Evolutionary conservation across 2,113 vertebrate species (phyloP), one percentile per base, ranked within the genome.

Genomic region (Leptobrachium ailaonicum): DNA sequence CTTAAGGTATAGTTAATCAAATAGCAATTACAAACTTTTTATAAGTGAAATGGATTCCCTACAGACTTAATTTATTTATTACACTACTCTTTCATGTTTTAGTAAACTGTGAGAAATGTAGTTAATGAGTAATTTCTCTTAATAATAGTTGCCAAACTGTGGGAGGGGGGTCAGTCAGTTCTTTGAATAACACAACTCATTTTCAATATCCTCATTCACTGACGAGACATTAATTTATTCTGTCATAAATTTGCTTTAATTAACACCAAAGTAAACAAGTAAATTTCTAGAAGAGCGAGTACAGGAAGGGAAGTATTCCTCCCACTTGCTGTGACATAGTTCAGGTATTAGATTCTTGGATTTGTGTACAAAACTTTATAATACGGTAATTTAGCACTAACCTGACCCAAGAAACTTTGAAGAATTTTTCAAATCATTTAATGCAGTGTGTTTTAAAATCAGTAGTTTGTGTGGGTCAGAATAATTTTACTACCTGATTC

Each of bases 201-300:
- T 79, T 79, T 64, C 77, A 79, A 64, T 71, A 41, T 69, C 54
- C 58, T 71, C 32, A 32, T 71, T 79, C 45, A 41, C 45, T 50
- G 68, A 64, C 53, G 50, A 10, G 58, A n/a, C 58, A 43, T 71
- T 50, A 40, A 79, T 79, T 79, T 62, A 72, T 71, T 64, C 50
- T 69, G 44, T 45, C 77, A 41, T 79, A 41, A 64, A 41, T 53
- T 64, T 44, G 45, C 60, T 71, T 72, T 32, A 79, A 72, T 53
- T 63, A 64, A 79, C 12, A 71, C 69, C 69, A 71, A 79, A 58
- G 56, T 71, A 79, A 79, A 79, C 70, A 79, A 68, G 13, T 43
- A 42, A 12, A 47, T n/a, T 71, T 45, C 44, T 50, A 2, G 40
- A 64, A 79, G 44, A 45, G 41, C 44, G 45, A 54, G 32, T 5